Percentiles rank a stretch among this genome's conserved stretches.
Conservation (phyloP, 2,797 vertebrate genomes). For the Hippocampus kuda region DNA sequence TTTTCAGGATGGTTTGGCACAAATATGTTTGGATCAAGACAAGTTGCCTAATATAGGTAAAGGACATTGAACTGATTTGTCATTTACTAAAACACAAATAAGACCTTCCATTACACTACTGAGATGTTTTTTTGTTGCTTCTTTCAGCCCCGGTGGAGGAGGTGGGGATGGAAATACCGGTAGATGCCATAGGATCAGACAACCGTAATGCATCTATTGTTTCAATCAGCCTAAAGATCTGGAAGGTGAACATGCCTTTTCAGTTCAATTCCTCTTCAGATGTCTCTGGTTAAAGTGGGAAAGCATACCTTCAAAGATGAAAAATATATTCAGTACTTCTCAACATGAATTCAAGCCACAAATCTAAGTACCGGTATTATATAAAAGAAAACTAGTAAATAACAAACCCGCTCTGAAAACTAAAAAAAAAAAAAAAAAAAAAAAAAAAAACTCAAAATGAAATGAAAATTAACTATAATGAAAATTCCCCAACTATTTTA, state of each 20-base stretch:
- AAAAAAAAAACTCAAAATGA: no score
- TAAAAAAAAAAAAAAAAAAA: no score
- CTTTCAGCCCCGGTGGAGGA: slow-evolving; percentile 5
- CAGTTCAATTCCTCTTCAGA: background rate
- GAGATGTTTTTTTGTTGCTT: background rate
- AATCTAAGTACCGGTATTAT: no score
- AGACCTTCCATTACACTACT: background rate
- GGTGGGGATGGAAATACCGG: background rate
- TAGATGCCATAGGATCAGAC: no score
- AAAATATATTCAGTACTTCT: no score
- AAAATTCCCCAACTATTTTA: no score
- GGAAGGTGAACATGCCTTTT: slow-evolving; percentile 1
- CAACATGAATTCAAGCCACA: no score
- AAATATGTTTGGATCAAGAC: slow-evolving; percentile 54
- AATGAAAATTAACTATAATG: no score
- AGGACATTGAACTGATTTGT: background rate
- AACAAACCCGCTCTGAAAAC: no score
- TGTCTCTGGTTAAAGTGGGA: background rate
- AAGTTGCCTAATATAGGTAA: slow-evolving; percentile 67
- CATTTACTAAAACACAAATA: no score
- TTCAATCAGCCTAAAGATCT: slow-evolving; percentile 4
- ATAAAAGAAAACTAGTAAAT: no score
- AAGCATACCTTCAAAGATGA: background rate
- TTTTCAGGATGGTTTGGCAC: slow-evolving; percentile 66
- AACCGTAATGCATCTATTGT: background rate